A percentile compares a stretch with the other conserved stretches of the same genome.
phyloP scores from a whole-genome alignment of 2,797 vertebrate genomes.

The Hydrophis major region DNA sequence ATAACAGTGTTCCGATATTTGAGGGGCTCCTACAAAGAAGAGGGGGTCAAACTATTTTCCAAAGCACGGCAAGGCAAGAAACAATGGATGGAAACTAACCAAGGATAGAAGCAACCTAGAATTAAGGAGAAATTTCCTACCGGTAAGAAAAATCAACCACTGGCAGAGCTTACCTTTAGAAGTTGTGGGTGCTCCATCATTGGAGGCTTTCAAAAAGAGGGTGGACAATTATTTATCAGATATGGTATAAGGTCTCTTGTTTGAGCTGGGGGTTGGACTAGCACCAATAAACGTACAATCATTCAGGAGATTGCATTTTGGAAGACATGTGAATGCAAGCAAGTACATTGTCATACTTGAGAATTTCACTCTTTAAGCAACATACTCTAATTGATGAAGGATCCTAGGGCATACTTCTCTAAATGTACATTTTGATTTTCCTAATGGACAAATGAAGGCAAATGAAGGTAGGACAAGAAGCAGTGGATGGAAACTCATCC shows the following conservation, averaged over 20 bases:
- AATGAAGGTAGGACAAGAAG: background rate
- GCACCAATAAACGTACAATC: background rate
- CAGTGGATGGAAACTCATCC: background rate
- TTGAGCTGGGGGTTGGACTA: too few relatives aligned
- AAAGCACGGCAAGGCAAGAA: background rate
- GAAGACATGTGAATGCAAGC: background rate
- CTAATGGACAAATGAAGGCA: background rate
- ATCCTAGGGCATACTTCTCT: background rate
- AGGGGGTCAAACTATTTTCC: background rate
- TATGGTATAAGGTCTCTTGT: too few relatives aligned
- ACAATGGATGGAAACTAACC: background rate
- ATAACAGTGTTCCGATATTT: background rate
- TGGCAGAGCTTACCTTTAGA: background rate
- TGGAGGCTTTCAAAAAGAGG: background rate
- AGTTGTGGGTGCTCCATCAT: background rate
- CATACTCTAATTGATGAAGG: background rate
- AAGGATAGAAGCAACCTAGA: background rate
- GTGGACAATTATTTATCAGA: background rate
- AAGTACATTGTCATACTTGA: background rate
- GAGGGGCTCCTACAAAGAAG: background rate
- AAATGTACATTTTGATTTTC: background rate
- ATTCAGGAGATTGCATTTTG: background rate
- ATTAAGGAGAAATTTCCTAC: background rate
- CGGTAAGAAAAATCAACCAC: background rate
- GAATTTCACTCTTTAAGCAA: background rate